Evolutionary conservation across 1,140 invertebrate genomes (phyloP).

Genomic region (Cydia fagiglandana): DNA sequence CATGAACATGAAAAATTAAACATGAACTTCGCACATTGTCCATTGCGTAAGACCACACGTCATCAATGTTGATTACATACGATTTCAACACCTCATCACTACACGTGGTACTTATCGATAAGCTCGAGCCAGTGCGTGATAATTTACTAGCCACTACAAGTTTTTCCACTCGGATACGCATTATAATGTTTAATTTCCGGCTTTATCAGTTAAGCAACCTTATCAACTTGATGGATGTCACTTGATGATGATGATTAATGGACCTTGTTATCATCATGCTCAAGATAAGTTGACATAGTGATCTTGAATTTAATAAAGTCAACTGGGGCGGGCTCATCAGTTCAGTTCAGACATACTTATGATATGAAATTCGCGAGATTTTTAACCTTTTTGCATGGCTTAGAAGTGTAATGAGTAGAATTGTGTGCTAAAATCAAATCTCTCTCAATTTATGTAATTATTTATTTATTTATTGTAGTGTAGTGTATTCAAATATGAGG

Average conservation of each 20-base stretch:
- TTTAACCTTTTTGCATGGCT: too few relatives aligned
- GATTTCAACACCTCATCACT: background rate
- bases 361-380: too few relatives aligned
- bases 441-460: too few relatives aligned
- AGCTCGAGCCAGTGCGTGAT: background rate
- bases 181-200: background rate
- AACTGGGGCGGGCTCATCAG: background rate
- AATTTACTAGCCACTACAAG: background rate
- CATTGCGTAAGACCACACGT: background rate
- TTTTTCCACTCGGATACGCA: background rate
- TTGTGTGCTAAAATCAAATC: too few relatives aligned
- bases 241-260: background rate
- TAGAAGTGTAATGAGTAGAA: too few relatives aligned
- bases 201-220: background rate
- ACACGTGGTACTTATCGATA: constrained; percentile 1
- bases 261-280: background rate
- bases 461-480: too few relatives aligned
- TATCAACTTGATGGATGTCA: background rate
- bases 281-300: background rate
- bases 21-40: background rate
- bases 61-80: too few relatives aligned
- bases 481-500: too few relatives aligned
- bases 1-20: background rate
- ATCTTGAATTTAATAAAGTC: background rate
- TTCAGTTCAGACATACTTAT: background rate